Base-by-base conservation (phyloP, 2,113 vertebrate species). In the Ciconia boyciana region DNA sequence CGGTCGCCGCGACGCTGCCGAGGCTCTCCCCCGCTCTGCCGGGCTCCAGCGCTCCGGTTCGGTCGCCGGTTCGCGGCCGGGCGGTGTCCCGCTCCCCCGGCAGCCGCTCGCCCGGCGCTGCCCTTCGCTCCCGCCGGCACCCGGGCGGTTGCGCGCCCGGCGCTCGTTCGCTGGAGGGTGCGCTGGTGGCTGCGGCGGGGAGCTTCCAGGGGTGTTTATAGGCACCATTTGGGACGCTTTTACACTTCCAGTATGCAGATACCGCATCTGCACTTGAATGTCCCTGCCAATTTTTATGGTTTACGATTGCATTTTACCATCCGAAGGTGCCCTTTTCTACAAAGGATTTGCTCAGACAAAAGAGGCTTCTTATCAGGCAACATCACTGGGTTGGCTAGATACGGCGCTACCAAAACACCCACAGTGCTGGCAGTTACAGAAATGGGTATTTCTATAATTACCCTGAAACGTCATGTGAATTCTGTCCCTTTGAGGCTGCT, bases 221-320 rank as follows among this genome's bases (percentile, higher is more conserved):
- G 92, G 83, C 89, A 80, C 72, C 85, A 26, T 92, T 89, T 94
- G 94, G 95, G 91, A 36, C 32, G 26, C 61, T 69, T 85, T 97
- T 91, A 76, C 95, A 68, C 96, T 91, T 60, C 93, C 93, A 43
- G 31, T 25, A 60, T 83, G 92, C 85, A 78, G 85, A 66, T 78
- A 5, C 90, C 14, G 90, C 90, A 93, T 90, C 95, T 94, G 92
- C 96, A 95, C 96, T 83, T 90, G 96, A 93, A 89, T 97, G 94
- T 93, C 95, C 90, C 92, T 90, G 93, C 68, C 92, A 51, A 32
- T 88, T 77, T 95, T 96, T 96, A 86, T 89, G 96, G 94, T 57
- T 93, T 49, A 7, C 93, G 8, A 49, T 91, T 77, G 85, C 82
- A 21, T 95, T 95, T 89, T 92, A 81, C 93, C 91, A 12, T 88